A percentile compares a stretch with the other conserved stretches of the same genome.
Evolutionary conservation across 2,113 vertebrate genomes (phyloP).

Genomic region (Pomatorhinus ruficollis): DNA sequence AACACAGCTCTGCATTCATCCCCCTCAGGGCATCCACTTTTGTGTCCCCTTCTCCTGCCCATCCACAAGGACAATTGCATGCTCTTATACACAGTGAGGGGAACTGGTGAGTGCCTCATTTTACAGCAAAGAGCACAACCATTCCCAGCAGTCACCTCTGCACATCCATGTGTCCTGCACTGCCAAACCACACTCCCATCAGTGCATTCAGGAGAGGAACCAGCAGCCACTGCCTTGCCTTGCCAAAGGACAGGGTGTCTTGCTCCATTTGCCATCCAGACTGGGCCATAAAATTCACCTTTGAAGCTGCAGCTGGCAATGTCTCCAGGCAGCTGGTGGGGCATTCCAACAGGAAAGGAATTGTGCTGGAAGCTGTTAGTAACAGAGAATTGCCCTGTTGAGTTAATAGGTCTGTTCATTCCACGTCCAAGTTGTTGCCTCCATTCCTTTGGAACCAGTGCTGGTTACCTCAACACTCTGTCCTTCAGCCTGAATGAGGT

Average conservation of each 20-base stretch:
- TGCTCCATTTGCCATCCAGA: background rate
- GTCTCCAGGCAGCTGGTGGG: background rate
- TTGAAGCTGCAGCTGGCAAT: background rate
- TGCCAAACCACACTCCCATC: background rate
- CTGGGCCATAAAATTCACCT: background rate
- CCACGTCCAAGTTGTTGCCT: fast-evolving
- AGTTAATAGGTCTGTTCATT: background rate
- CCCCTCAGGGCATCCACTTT: background rate
- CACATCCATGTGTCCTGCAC: fast-evolving
- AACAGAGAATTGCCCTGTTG: background rate
- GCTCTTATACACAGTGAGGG: background rate
- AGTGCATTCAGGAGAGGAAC: background rate
- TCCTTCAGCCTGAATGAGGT: background rate
- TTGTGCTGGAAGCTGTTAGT: background rate
- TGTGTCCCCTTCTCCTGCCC: background rate
- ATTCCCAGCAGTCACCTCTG: background rate
- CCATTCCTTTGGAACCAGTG: background rate
- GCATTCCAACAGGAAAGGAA: background rate
- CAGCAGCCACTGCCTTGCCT: background rate
- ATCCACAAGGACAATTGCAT: background rate
- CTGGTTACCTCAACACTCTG: background rate
- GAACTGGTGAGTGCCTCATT: background rate
- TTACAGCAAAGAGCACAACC: background rate
- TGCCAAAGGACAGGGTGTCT: background rate
- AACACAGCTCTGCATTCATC: background rate